These are phyloP conservation scores for Penaeus monodon DNA, from an alignment of 2,888 invertebrate species.

Conservation along the genomic window DNA sequence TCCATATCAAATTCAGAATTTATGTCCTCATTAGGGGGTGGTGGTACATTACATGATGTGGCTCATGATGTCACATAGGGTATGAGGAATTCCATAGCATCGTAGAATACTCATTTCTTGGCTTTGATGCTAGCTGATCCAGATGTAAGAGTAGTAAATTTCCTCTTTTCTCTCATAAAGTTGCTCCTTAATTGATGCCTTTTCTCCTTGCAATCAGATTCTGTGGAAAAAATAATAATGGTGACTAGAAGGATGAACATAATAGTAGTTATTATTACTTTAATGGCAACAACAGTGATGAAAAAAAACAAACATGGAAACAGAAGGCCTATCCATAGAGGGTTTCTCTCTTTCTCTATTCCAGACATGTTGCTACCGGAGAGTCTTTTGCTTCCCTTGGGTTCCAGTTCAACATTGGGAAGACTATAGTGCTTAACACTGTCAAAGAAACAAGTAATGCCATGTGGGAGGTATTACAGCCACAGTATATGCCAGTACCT, in stretches of 20 bases:
- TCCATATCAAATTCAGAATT: conserved; percentile 25
- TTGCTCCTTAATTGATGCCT: conserved; percentile 36
- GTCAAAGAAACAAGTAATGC: neutral
- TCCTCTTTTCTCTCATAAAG: conserved; percentile 41
- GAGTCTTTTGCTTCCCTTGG: conserved; percentile 12
- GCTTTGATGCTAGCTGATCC: conserved; percentile 28
- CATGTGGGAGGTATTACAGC: neutral
- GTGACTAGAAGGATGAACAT: neutral
- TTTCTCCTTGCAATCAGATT: conserved; percentile 33
- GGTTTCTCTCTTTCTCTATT: conserved; percentile 32
- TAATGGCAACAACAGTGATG: conserved; percentile 36
- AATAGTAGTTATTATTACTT: conserved; percentile 29
- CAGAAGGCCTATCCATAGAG: conserved; percentile 29
- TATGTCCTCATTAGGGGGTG: conserved; percentile 32
- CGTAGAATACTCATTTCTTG: conserved; percentile 33
- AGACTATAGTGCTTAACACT: neutral
- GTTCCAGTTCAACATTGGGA: conserved; percentile 8
- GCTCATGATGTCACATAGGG: conserved; percentile 39
- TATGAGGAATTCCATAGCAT: conserved; percentile 33
- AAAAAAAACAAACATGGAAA: conserved; percentile 21
- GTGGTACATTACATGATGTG: too few relatives aligned
- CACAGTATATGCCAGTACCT: conserved; percentile 15
- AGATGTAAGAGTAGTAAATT: conserved; percentile 33
- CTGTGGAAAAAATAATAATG: conserved; percentile 12
- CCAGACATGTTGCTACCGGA: conserved; percentile 6